These are phyloP conservation scores for Lasius fuliginosus DNA, from an alignment of 2,888 invertebrate species.

Conservation along the genomic window DNA sequence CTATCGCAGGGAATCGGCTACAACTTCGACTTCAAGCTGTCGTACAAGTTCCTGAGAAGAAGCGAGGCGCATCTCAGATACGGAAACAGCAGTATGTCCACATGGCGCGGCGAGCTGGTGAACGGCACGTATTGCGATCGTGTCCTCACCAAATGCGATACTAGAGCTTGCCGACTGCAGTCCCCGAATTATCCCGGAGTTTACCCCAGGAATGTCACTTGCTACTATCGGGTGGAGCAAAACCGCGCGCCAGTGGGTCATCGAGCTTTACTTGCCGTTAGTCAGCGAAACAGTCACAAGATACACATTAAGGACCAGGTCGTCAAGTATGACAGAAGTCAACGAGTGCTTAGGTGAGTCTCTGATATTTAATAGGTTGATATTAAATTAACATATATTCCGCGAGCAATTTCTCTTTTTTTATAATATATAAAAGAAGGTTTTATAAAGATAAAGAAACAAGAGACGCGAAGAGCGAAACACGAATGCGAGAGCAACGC, in stretches of 20 bases:
- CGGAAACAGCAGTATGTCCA: constrained; percentile 91
- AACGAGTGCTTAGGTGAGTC: constrained; percentile 91
- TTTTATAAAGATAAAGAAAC: background rate
- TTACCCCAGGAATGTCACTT: constrained; percentile 95
- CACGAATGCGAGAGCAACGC: constrained; percentile 8
- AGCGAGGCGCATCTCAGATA: constrained; percentile 93
- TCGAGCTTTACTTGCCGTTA: constrained; percentile 91
- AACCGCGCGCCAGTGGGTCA: constrained; percentile 90
- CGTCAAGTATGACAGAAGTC: constrained; percentile 92
- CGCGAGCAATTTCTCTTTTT: background rate
- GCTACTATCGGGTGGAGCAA: constrained; percentile 91
- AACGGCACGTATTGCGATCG: constrained; percentile 94
- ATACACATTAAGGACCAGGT: constrained; percentile 93
- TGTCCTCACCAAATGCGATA: constrained; percentile 92
- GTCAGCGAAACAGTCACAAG: constrained; percentile 93
- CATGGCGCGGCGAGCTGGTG: constrained; percentile 92
- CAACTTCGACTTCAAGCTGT: constrained; percentile 94
- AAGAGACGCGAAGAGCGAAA: background rate
- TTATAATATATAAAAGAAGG: background rate
- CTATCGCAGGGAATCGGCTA: constrained; percentile 90
- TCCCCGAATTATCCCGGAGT: constrained; percentile 97
- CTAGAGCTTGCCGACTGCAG: constrained; percentile 91
- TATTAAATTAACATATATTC: background rate
- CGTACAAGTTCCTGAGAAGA: constrained; percentile 93
- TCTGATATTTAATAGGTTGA: background rate